Conservation (phyloP, 2,113 vertebrate genomes). For the rat (Rattus norvegicus) region DNA sequence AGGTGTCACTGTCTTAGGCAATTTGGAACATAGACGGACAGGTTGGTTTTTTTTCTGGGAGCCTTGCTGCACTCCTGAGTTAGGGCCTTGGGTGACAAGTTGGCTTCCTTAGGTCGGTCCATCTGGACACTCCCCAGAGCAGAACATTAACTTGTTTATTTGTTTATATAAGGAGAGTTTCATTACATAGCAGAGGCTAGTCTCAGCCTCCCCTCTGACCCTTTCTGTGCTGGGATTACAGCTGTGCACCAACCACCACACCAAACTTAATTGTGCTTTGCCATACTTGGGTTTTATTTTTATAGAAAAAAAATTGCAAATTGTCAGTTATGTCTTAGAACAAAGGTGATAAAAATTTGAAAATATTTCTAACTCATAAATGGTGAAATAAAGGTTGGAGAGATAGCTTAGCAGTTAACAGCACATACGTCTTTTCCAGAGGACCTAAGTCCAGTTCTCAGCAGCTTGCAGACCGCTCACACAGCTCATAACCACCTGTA, state of each 20-base stretch:
- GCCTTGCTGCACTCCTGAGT: background rate
- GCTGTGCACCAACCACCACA: background rate
- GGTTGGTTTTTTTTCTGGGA: background rate
- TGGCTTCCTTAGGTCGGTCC: background rate
- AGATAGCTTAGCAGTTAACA: background rate
- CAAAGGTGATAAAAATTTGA: slow-evolving; percentile 29
- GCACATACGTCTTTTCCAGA: background rate
- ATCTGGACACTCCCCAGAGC: background rate
- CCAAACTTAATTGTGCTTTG: background rate
- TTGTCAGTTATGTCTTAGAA: slow-evolving; percentile 5
- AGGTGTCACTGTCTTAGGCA: slow-evolving; percentile 5
- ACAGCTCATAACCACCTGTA: background rate
- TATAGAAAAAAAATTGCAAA: slow-evolving; percentile 11
- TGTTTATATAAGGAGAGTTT: background rate
- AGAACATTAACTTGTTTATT: background rate
- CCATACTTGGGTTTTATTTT: background rate
- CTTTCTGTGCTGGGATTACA: background rate
- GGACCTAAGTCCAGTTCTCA: background rate
- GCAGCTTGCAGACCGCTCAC: too few relatives aligned
- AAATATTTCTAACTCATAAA: background rate
- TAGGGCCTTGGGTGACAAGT: background rate
- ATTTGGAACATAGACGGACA: background rate
- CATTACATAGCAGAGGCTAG: too few relatives aligned
- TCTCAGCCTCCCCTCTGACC: too few relatives aligned
- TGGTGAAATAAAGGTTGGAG: background rate